Conservation (phyloP, 2,797 vertebrate species). For the Pangasius larnaudii region DNA sequence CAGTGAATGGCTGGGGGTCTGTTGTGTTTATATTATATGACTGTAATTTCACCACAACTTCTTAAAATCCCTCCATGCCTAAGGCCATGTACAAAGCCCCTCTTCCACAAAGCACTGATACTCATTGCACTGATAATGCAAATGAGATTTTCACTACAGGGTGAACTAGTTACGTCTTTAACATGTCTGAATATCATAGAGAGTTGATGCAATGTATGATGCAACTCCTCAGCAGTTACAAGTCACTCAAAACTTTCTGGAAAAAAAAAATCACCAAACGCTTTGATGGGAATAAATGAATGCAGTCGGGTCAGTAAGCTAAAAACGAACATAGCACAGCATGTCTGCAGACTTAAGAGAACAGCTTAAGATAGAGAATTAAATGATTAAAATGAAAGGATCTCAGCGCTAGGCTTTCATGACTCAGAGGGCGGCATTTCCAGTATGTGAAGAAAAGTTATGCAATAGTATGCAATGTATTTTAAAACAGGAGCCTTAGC, state of each 20-base stretch:
- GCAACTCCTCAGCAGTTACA: conserved; percentile 5
- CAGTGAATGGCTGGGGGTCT: not conserved
- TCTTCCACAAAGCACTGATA: not conserved
- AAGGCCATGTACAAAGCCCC: not conserved
- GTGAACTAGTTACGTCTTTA: not conserved
- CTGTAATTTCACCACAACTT: not conserved
- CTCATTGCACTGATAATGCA: not conserved
- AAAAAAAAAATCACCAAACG: not conserved
- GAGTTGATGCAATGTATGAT: not conserved
- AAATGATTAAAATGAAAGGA: not conserved
- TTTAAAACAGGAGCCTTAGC: not conserved
- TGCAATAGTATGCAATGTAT: conserved; percentile 11
- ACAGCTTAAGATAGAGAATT: not conserved
- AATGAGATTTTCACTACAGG: not conserved
- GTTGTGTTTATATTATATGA: not conserved
- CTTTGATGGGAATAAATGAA: not conserved
- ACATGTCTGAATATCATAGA: not conserved
- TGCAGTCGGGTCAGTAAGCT: not conserved
- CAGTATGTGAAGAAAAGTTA: not conserved
- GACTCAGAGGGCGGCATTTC: not conserved
- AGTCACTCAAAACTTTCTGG: not conserved
- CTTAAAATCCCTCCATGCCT: not conserved
- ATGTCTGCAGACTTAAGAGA: not conserved
- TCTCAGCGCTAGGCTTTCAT: not conserved
- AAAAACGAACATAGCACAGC: not conserved